Conservation (phyloP, 1,140 invertebrate genomes). For the Nomia melanderi region DNA sequence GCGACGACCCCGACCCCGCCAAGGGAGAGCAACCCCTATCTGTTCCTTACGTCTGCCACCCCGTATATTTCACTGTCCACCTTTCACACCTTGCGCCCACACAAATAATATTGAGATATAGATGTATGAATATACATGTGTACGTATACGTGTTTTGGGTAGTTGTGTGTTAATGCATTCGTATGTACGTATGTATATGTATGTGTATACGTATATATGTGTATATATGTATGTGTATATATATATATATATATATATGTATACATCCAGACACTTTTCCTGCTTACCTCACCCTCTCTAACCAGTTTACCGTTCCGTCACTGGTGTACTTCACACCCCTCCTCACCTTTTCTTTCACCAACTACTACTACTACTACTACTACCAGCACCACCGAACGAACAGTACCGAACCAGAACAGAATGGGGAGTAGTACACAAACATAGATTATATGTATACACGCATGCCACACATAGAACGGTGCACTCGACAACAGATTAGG, state of each 20-base stretch:
- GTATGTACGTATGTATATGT: too few species aligned
- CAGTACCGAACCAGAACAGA: constrained; percentile 48
- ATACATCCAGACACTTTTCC: constrained; percentile 39
- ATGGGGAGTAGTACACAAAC: constrained; percentile 47
- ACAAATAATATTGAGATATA: too few species aligned
- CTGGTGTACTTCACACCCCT: constrained; percentile 52
- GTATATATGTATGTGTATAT: too few species aligned
- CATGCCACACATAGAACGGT: constrained; percentile 55
- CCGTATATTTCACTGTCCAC: constrained; percentile 24
- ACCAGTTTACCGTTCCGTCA: constrained; percentile 45
- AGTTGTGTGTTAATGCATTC: too few species aligned
- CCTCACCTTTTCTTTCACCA: constrained; percentile 17
- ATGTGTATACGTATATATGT: too few species aligned
- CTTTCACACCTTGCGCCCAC: constrained; percentile 33
- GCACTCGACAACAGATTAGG: constrained; percentile 60
- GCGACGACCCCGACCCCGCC: constrained; percentile 77
- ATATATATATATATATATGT: too few species aligned
- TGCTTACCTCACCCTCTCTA: constrained; percentile 58
- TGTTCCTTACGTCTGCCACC: constrained; percentile 19
- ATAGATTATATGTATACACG: constrained; percentile 42
- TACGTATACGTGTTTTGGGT: too few species aligned
- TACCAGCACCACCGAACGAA: constrained; percentile 41
- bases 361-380: constrained; percentile 12
- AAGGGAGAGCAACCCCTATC: constrained; percentile 52
- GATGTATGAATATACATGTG: too few species aligned